These are phyloP conservation scores for Euspilapteryx auroguttella DNA, from an alignment of 2,888 invertebrate species.

Conservation along the genomic window DNA sequence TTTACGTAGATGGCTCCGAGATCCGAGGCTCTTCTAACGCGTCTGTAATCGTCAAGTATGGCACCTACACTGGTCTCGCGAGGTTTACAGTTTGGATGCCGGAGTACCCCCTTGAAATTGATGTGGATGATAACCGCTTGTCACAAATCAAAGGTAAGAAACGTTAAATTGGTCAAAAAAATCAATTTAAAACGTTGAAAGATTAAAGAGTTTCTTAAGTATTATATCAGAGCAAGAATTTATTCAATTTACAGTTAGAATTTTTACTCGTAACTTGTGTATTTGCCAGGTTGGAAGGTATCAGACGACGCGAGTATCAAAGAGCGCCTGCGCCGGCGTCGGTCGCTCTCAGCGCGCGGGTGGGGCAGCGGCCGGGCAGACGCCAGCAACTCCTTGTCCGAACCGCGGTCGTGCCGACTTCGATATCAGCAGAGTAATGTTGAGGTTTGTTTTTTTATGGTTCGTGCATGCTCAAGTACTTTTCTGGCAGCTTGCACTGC, in stretches of 20 bases:
- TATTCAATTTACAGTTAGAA: too few relatives aligned
- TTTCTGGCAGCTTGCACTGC: too few relatives aligned
- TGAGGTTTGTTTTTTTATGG: slow-evolving; percentile 72
- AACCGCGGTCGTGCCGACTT: slow-evolving; percentile 72
- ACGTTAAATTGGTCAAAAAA: too few relatives aligned
- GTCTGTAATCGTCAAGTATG: slow-evolving; percentile 90
- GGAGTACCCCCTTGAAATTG: slow-evolving; percentile 88
- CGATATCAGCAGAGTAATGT: slow-evolving; percentile 92
- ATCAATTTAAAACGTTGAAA: too few relatives aligned
- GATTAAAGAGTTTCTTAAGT: too few relatives aligned
- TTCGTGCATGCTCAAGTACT: too few relatives aligned
- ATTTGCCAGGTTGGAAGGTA: slow-evolving; percentile 90
- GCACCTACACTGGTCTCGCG: slow-evolving; percentile 85
- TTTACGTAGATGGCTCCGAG: slow-evolving; percentile 95
- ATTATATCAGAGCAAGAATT: too few relatives aligned
- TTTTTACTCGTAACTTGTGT: too few relatives aligned
- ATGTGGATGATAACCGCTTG: slow-evolving; percentile 84
- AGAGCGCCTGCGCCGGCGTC: slow-evolving; percentile 64
- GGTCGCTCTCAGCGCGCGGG: slow-evolving; percentile 61
- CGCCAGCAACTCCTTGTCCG: slow-evolving; percentile 65
- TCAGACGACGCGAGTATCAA: slow-evolving; percentile 70
- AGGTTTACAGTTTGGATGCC: slow-evolving; percentile 97
- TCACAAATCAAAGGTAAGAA: slow-evolving; percentile 82
- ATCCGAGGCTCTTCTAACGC: slow-evolving; percentile 93
- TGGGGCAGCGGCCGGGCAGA: slow-evolving; percentile 63